Percentiles rank a stretch among this genome's conserved stretches.
Conservation (phyloP, 2,113 vertebrate species). For the Notothenia rossii region DNA sequence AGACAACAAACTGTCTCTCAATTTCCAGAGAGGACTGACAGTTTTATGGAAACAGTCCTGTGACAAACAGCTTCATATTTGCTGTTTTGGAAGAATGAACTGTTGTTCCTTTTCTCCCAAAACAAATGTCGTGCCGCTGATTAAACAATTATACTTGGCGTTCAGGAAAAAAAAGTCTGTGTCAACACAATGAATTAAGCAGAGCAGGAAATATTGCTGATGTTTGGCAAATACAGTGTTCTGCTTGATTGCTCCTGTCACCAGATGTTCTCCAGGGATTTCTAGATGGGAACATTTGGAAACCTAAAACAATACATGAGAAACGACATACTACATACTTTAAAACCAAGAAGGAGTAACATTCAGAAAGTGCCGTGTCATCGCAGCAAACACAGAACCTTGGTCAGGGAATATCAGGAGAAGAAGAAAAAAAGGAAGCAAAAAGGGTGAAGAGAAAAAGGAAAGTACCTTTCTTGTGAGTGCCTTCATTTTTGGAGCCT, state of each 20-base stretch:
- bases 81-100: slow-evolving; percentile 4
- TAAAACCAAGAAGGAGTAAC: slow-evolving; percentile 29
- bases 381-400: slow-evolving; percentile 49
- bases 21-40: neutral
- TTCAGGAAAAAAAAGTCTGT: slow-evolving; percentile 18
- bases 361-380: slow-evolving; percentile 41
- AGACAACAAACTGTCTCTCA: neutral
- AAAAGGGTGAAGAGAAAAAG: slow-evolving; percentile 53
- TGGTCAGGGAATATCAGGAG: slow-evolving; percentile 50
- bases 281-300: slow-evolving; percentile 12
- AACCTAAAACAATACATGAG: slow-evolving; percentile 38
- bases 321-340: neutral
- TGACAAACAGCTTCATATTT: neutral
- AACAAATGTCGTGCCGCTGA: neutral
- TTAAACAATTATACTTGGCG: slow-evolving; percentile 10
- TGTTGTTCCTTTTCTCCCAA: neutral
- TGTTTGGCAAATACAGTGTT: slow-evolving; percentile 3
- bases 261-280: slow-evolving; percentile 25
- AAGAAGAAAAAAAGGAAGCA: slow-evolving; percentile 27
- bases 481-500: slow-evolving; percentile 88
- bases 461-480: slow-evolving; percentile 89
- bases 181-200: slow-evolving; percentile 40
- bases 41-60: neutral
- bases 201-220: slow-evolving; percentile 22
- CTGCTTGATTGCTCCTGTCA: slow-evolving; percentile 14